These are phyloP conservation scores for Nycticorax nycticorax DNA, from an alignment of 2,113 vertebrate species.

Conservation along the genomic window DNA sequence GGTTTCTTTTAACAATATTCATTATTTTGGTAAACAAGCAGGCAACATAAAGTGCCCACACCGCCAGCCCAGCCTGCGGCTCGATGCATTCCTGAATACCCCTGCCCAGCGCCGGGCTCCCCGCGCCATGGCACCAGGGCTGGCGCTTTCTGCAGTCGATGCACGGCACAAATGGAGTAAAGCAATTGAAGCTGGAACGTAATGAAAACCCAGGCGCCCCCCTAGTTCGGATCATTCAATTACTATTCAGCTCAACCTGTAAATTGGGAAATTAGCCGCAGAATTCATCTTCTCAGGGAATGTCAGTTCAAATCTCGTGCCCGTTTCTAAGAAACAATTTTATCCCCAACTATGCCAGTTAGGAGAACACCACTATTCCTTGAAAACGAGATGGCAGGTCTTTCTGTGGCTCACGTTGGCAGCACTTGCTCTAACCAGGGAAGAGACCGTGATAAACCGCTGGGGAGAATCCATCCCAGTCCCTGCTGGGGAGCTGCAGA, in stretches of 20 bases:
- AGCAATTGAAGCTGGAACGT: background rate
- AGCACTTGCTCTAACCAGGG: background rate
- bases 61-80: fast-evolving
- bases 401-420: fast-evolving
- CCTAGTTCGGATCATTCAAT: background rate
- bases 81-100: fast-evolving
- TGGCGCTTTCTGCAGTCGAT: background rate
- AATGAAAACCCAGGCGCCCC: background rate
- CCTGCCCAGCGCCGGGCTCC: background rate
- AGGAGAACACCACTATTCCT: background rate
- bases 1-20: background rate
- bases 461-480: fast-evolving
- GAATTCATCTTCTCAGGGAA: background rate
- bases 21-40: background rate
- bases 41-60: fast-evolving
- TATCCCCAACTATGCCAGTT: background rate
- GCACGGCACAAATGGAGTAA: background rate
- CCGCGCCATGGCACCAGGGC: fast-evolving
- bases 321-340: background rate
- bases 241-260: background rate
- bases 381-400: background rate
- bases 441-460: background rate
- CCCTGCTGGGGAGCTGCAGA: background rate
- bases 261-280: background rate
- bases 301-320: background rate